Conservation (phyloP, 2,113 vertebrate species). For the Bagarius yarrelli region DNA sequence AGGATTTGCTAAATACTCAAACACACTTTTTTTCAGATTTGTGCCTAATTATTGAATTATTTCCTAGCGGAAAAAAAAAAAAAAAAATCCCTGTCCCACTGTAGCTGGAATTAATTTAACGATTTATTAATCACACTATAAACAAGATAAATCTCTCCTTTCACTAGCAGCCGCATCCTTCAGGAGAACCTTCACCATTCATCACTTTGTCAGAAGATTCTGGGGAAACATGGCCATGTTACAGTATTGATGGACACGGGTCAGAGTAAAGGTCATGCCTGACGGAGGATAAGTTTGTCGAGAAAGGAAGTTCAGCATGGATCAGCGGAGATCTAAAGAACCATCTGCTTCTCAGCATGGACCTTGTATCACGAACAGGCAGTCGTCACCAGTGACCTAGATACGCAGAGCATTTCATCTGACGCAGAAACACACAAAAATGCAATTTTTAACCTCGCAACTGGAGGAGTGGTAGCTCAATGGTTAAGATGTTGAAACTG, state of each 20-base stretch:
- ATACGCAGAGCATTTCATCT: not conserved
- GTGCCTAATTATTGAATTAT: no score
- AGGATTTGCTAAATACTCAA: not conserved
- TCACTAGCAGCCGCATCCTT: not conserved
- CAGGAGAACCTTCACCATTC: not conserved
- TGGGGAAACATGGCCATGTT: not conserved
- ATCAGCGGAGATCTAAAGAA: slow-evolving; percentile 12
- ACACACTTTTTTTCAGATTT: no score
- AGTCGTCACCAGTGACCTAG: not conserved
- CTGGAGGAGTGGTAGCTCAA: no score
- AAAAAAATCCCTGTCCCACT: no score
- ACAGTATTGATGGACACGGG: not conserved
- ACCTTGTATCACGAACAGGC: not conserved
- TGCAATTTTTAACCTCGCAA: not conserved
- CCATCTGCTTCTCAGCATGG: slow-evolving; percentile 24
- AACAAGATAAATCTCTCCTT: not conserved
- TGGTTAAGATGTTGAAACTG: no score
- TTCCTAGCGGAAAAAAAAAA: no score
- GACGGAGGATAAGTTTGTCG: not conserved
- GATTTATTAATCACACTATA: not conserved
- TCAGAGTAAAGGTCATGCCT: slow-evolving; percentile 5
- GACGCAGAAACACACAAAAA: not conserved
- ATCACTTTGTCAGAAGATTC: slow-evolving; percentile 14
- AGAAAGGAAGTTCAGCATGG: slow-evolving; percentile 8
- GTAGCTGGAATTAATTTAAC: not conserved